phyloP scores from a whole-genome alignment of 2,113 vertebrate genomes.

The Triplophysa tibetana region DNA sequence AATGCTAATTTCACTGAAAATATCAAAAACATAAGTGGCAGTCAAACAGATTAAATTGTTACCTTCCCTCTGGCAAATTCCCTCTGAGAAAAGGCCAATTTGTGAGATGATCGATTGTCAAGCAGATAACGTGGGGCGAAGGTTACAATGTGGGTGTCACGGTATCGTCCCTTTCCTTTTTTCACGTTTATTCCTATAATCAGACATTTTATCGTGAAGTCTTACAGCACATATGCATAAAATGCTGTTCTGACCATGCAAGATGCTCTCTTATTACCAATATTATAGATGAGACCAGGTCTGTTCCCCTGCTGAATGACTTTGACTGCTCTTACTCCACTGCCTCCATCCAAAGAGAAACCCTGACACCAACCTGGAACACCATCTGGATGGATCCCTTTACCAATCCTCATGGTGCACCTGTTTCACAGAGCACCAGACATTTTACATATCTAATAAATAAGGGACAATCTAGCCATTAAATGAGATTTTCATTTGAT shows the following conservation, averaged over 20 bases:
- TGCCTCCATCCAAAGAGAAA: slow-evolving; percentile 94
- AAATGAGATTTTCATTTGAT: not conserved
- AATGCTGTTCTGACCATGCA: not conserved
- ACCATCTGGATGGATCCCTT: slow-evolving; percentile 91
- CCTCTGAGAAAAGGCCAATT: slow-evolving; percentile 92
- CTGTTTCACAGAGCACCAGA: slow-evolving; percentile 63
- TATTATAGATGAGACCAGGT: slow-evolving; percentile 97
- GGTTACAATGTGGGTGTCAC: slow-evolving; percentile 92
- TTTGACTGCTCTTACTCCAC: slow-evolving; percentile 92
- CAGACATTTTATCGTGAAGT: not conserved
- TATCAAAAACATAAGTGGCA: not conserved
- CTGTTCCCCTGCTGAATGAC: slow-evolving; percentile 94
- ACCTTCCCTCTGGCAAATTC: slow-evolving; percentile 95
- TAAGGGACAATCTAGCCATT: not conserved
- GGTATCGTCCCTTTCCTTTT: slow-evolving; percentile 93
- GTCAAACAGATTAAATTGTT: slow-evolving; percentile 48
- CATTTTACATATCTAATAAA: not conserved
- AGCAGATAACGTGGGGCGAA: slow-evolving; percentile 95
- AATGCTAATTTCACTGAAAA: not conserved
- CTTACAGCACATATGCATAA: not conserved
- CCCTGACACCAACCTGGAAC: slow-evolving; percentile 97
- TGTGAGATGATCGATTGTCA: slow-evolving; percentile 91
- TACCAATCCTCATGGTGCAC: slow-evolving; percentile 96
- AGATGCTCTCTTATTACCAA: slow-evolving; percentile 74
- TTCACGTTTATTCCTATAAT: slow-evolving; percentile 89